Conservation (phyloP, 1,140 invertebrate genomes). For the Calliopsis andreniformis region DNA sequence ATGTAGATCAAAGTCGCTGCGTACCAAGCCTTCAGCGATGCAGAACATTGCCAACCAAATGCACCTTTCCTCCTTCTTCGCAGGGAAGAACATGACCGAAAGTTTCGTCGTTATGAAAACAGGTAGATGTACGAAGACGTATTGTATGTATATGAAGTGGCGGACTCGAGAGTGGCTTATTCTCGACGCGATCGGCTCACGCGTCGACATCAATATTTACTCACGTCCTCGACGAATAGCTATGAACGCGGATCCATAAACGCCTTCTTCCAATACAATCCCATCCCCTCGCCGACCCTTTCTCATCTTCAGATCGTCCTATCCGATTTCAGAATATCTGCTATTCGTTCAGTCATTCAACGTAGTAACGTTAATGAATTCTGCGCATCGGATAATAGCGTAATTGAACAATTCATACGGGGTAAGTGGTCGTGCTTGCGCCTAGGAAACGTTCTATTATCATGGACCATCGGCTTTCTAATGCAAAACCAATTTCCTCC, state of each 20-base stretch:
- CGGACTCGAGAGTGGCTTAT: conserved; percentile 22
- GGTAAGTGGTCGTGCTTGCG: conserved; percentile 51
- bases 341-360: too few relatives aligned
- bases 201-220: conserved; percentile 54
- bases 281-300: background rate
- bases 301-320: too few relatives aligned
- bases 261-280: conserved; percentile 43
- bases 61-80: too few relatives aligned
- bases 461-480: conserved; percentile 60
- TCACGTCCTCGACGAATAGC: conserved; percentile 45
- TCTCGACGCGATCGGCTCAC: conserved; percentile 39
- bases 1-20: conserved; percentile 72
- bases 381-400: conserved; percentile 39
- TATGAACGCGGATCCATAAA: conserved; percentile 37
- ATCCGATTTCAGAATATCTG: too few relatives aligned
- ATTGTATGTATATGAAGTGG: background rate
- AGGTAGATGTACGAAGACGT: background rate
- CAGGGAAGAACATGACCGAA: background rate
- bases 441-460: conserved; percentile 50
- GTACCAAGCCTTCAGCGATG: conserved; percentile 62
- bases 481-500: conserved; percentile 60
- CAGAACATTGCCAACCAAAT: conserved; percentile 22
- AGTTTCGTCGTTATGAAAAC: background rate
- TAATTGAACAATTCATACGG: conserved; percentile 64
- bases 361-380: background rate